Conservation (phyloP, 92 coral and sea anemone genomes). For the Parazoanthus darwini region DNA sequence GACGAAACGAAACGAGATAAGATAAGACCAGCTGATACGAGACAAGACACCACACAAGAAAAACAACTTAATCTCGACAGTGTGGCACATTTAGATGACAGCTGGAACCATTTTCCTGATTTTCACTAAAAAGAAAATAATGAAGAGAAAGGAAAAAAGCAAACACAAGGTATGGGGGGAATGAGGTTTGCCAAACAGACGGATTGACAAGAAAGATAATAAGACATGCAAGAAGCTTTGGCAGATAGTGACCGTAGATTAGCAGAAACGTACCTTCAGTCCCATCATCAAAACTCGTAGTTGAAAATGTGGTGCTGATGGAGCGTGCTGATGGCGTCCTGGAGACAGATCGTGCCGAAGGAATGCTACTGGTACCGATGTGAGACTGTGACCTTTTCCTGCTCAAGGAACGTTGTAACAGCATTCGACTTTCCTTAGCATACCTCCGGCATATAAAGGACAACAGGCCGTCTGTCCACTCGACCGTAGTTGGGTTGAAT, state of each 20-base stretch:
- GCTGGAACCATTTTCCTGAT: too few species aligned
- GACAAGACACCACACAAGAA: too few species aligned
- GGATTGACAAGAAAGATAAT: too few species aligned
- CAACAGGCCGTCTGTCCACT: conserved; percentile 93
- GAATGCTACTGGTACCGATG: conserved; percentile 9
- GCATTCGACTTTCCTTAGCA: conserved; percentile 71
- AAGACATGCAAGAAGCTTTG: background rate
- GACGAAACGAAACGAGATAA: too few species aligned
- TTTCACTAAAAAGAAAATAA: too few species aligned
- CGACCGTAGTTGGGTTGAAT: conserved; percentile 88
- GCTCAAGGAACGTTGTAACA: conserved; percentile 29
- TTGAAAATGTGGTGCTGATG: conserved; percentile 58
- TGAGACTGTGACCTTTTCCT: conserved; percentile 46
- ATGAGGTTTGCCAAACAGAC: too few species aligned
- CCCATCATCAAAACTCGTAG: conserved; percentile 63
- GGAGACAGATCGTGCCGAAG: conserved; percentile 43
- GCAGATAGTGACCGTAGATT: background rate
- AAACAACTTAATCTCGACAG: too few species aligned
- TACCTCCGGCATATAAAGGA: conserved; percentile 79
- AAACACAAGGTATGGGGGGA: too few species aligned
- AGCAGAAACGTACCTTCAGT: conserved; percentile 60
- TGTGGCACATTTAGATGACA: too few species aligned
- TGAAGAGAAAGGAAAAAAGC: too few species aligned
- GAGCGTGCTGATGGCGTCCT: conserved; percentile 72
- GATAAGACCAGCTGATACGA: too few species aligned